Evolutionary conservation across 2,888 invertebrate genomes (phyloP), one percentile per base, ranked within the genome.

Genomic region (Chrysomela aeneicollis): DNA sequence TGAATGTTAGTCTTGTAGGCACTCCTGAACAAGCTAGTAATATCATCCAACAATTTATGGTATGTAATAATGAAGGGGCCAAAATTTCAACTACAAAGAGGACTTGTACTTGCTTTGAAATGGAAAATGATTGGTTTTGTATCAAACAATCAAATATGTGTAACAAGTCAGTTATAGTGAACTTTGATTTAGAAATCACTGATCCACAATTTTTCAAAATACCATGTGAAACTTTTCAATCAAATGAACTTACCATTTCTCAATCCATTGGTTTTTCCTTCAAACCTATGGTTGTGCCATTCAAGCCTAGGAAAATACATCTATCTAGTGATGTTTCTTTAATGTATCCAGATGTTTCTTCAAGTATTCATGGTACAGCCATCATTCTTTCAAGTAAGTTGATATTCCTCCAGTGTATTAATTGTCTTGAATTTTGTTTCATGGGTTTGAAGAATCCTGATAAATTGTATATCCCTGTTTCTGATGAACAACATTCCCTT

Each of bases 391-490:
- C 10, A 1, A 17, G 12, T 2, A 54, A 30, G 30, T 8, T 9
- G 9, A 35, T 53, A 35, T 53, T 59, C 37, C 58, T 59, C 37
- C 52, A 63, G 10, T 63, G 63, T 37, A 53, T 32, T 10, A 59
- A 63, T 19, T 63, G 63, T 18, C 32, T 53, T 18, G 47, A 59
- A 30, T 42, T 59, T 46, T 63, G 63, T 49, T 63, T n/a, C n/a
- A 54, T 15, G 9, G 2, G n/a, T 18, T 51, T 12, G 52, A 57
- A n/a, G n/a, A n/a, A n/a, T n/a, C n/a, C n/a, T 22, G 26, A 37
- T 19, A 47, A 26, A 10, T 57, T 57, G 32, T 46, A 52, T 10
- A 30, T 51, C 9, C 9, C 17, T 30, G 18, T 12, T 15, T 51
- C 37, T 22, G 32, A 17, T 19, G 22, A 10, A 19, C 52, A 63